phyloP scores from a whole-genome alignment of 2,797 vertebrate genomes.

The Halcyon badia region DNA sequence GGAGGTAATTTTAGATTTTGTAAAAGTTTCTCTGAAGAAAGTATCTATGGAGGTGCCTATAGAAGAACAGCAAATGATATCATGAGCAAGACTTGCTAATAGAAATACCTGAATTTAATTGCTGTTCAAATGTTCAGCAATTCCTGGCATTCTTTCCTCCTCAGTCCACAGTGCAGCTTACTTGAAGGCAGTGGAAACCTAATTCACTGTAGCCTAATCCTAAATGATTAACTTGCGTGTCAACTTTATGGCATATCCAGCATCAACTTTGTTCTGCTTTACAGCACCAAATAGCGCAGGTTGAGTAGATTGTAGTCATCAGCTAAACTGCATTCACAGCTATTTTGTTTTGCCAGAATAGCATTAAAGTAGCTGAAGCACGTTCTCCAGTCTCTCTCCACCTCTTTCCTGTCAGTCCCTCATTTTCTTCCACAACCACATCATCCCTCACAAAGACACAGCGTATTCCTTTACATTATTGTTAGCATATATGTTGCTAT shows the following conservation, averaged over 20 bases:
- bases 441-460: neutral
- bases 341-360: slow-evolving; percentile 5
- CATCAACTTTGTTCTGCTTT: neutral
- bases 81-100: neutral
- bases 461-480: neutral
- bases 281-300: neutral
- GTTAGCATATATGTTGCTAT: neutral
- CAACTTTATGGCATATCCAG: neutral
- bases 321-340: neutral
- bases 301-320: neutral
- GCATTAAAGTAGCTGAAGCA: neutral
- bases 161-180: neutral
- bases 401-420: neutral
- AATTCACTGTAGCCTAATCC: neutral
- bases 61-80: neutral
- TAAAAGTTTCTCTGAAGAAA: neutral
- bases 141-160: neutral
- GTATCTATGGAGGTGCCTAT: neutral
- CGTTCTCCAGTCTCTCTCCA: neutral
- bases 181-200: neutral
- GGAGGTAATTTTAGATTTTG: neutral
- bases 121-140: neutral
- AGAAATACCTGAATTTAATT: neutral
- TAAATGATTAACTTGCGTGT: neutral
- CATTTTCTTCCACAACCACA: neutral